These are phyloP conservation scores for Barbus barbus DNA, from an alignment of 2,113 vertebrate genomes.

Conservation along the genomic window DNA sequence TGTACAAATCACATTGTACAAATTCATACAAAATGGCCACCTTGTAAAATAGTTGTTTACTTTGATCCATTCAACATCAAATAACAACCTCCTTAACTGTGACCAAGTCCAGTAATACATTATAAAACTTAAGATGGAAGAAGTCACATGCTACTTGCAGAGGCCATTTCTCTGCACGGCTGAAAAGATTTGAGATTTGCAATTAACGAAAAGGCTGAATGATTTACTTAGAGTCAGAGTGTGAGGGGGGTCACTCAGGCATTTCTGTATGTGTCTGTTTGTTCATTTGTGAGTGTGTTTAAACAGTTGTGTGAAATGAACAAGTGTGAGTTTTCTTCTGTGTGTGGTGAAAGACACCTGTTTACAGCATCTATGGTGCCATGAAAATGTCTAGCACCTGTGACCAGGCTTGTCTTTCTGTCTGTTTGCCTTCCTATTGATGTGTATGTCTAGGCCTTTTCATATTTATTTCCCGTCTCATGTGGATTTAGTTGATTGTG, in stretches of 20 bases:
- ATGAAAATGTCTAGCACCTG: no score
- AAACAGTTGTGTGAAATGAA: conserved; percentile 23
- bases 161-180: not conserved
- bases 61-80: no score
- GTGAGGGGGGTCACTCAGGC: conserved; percentile 2
- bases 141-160: no score
- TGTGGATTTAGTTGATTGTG: not conserved
- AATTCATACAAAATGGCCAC: no score
- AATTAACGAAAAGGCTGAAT: conserved; percentile 1
- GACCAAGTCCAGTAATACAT: no score
- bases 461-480: not conserved
- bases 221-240: conserved; percentile 12
- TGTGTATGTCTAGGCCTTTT: not conserved
- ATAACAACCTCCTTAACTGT: no score
- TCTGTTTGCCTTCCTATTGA: not conserved
- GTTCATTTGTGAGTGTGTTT: conserved; percentile 20
- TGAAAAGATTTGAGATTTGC: conserved; percentile 10
- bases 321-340: conserved; percentile 15
- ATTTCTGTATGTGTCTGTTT: conserved; percentile 11
- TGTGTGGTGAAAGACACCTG: conserved; percentile 18
- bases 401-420: no score
- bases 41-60: no score
- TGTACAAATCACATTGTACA: no score
- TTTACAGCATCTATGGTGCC: conserved; percentile 9
- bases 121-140: no score